These are phyloP conservation scores for Oxystoma pomonae DNA, from an alignment of 2,888 invertebrate species.

Conservation along the genomic window DNA sequence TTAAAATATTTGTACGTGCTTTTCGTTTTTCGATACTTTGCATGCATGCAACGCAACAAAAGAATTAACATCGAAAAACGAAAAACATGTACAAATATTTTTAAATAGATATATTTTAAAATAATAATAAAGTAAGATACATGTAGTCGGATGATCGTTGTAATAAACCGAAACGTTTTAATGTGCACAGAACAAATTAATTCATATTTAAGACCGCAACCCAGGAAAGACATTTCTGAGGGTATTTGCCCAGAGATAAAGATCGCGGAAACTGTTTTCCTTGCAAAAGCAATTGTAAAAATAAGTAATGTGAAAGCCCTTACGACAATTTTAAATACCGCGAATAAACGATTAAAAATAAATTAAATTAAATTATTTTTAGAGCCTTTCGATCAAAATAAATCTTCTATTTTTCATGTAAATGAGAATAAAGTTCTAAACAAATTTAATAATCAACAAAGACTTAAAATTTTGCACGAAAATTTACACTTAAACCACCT, in stretches of 20 bases:
- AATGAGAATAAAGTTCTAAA: conserved; percentile 5
- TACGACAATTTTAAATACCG: conserved; percentile 25
- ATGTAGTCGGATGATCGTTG: no score
- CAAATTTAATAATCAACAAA: background rate
- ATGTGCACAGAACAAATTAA: no score
- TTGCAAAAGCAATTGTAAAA: conserved; percentile 17
- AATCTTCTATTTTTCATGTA: background rate
- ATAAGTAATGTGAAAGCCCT: conserved; percentile 7
- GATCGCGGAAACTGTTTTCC: conserved; percentile 21
- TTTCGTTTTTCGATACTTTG: no score
- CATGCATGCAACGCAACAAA: no score
- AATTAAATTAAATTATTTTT: conserved; percentile 19
- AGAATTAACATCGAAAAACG: no score
- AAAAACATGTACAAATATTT: no score
- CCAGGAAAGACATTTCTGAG: conserved; percentile 19
- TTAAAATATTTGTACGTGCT: no score
- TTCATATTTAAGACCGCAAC: no score
- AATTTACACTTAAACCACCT: conserved; percentile 26
- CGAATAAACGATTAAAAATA: conserved; percentile 22
- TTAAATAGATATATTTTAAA: no score
- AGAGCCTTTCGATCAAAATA: conserved; percentile 14
- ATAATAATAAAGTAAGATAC: no score
- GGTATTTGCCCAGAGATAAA: conserved; percentile 24
- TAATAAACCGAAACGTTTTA: no score
- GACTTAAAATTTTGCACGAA: conserved; percentile 4